Conservation (phyloP, 2,113 vertebrate genomes). For the Chelonoidis abingdonii region DNA sequence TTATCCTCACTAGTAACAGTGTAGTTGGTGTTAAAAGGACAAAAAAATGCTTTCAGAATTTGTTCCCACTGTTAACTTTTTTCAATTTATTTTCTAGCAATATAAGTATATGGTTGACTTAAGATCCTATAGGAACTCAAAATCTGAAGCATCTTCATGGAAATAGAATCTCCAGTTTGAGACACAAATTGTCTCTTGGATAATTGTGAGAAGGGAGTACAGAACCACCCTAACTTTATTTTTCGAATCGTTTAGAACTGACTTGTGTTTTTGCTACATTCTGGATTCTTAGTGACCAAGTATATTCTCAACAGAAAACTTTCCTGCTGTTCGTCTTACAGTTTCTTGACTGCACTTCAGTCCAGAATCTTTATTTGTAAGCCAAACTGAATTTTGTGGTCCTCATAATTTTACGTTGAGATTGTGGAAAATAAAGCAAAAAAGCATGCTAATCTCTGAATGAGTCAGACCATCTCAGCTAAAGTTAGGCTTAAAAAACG, state of each 20-base stretch:
- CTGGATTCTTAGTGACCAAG: not conserved
- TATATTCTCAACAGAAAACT: not conserved
- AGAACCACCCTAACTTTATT: not conserved
- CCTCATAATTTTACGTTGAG: accelerated
- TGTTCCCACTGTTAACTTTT: not conserved
- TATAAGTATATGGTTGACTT: not conserved
- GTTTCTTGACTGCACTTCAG: not conserved
- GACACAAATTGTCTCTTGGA: not conserved
- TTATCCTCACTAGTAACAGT: not conserved
- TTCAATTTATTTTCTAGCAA: slow-evolving; percentile 13
- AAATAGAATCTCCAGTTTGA: not conserved
- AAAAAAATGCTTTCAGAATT: not conserved
- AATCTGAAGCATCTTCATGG: not conserved
- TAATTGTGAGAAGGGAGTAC: not conserved
- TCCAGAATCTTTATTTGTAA: not conserved
- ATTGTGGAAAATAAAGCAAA: not conserved
- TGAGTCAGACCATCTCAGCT: not conserved
- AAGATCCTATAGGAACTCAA: not conserved
- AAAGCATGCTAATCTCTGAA: not conserved
- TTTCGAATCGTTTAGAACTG: not conserved
- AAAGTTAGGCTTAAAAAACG: not conserved
- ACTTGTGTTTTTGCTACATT: not conserved
- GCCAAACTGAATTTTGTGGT: not conserved
- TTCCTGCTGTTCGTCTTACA: not conserved
- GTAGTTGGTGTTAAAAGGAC: not conserved